Evolutionary conservation across 1,140 invertebrate species (phyloP).

Genomic region (Brachionus koreanus): DNA sequence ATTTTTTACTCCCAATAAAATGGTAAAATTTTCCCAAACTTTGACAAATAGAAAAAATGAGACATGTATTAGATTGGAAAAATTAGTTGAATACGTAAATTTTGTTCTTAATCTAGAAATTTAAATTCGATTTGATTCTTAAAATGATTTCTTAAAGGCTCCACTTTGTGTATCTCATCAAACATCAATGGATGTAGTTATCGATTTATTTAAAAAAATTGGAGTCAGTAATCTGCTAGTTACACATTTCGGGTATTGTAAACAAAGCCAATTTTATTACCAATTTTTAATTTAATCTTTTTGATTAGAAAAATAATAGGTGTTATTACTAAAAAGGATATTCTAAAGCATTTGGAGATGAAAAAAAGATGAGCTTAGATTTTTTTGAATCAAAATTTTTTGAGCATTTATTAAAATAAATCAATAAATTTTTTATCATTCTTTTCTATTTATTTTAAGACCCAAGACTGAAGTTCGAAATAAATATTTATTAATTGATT

Average conservation of each 20-base stretch:
- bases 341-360: conserved; percentile 66
- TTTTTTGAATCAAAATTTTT: not conserved
- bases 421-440: not conserved
- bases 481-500: not conserved
- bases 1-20: not conserved
- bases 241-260: conserved; percentile 60
- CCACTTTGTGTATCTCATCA: conserved; percentile 98
- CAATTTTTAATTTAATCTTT: conserved; percentile 35
- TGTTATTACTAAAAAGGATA: conserved; percentile 98
- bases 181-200: conserved; percentile 99
- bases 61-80: conserved; percentile 15
- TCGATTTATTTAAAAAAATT: conserved; percentile 98
- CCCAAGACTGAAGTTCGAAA: no score
- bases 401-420: no score
- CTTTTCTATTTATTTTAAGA: not conserved
- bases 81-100: not conserved
- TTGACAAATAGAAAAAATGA: conserved; percentile 33
- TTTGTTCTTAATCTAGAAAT: not conserved
- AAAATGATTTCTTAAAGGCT: conserved; percentile 64
- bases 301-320: conserved; percentile 80
- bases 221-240: conserved; percentile 92
- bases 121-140: not conserved
- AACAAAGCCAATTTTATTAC: not conserved
- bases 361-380: no score
- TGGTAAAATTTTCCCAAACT: conserved; percentile 34